Conservation (phyloP, 1,140 invertebrate species). For the Anastatus disparis region DNA sequence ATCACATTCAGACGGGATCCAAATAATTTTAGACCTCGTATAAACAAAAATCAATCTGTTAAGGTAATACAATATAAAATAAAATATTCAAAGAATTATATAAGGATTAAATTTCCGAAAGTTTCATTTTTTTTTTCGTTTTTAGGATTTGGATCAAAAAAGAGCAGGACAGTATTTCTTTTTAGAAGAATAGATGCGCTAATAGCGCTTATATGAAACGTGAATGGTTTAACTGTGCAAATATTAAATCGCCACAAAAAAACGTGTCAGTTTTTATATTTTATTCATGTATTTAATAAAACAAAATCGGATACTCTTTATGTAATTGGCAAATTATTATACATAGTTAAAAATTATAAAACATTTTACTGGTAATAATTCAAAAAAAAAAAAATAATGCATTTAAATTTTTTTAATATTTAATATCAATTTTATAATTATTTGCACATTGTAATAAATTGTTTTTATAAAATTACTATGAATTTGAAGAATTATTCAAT, state of each 20-base stretch:
- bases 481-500: conserved; percentile 16
- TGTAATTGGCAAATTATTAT: not conserved
- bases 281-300: conserved; percentile 21
- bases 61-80: conserved; percentile 80
- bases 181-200: conserved; percentile 85
- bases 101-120: not conserved
- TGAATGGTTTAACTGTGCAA: not conserved
- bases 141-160: conserved; percentile 96
- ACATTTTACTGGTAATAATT: not conserved
- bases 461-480: conserved; percentile 28
- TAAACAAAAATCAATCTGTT: conserved; percentile 96
- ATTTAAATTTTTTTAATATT: conserved; percentile 17
- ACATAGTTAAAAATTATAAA: conserved; percentile 8
- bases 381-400: not conserved
- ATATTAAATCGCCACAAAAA: not conserved
- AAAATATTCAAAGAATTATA: conserved; percentile 8
- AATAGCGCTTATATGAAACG: not conserved
- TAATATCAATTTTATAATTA: conserved; percentile 2
- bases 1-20: conserved; percentile 99
- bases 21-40: conserved; percentile 97
- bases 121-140: conserved; percentile 41
- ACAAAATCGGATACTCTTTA: conserved; percentile 7
- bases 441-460: conserved; percentile 23
- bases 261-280: conserved; percentile 18
- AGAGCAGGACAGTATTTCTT: conserved; percentile 98